Conservation (phyloP, 2,888 invertebrate species). For the Lampropteryx suffumata region DNA sequence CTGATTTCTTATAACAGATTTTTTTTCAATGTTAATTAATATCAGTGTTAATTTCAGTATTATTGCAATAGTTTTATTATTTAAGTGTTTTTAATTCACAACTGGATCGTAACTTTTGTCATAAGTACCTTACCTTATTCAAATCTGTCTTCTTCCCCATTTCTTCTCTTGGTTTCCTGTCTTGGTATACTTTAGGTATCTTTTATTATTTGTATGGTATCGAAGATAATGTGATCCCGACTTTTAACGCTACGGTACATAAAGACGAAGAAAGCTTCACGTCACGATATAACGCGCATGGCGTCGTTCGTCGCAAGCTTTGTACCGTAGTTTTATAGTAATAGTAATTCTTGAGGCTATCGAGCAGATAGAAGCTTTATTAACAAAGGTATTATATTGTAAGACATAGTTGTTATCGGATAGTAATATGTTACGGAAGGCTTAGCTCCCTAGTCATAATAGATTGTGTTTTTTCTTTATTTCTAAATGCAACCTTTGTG, state of each 20-base stretch:
- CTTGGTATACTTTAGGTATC: too few relatives aligned
- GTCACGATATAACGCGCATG: background rate
- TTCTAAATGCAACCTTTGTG: too few relatives aligned
- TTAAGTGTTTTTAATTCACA: conserved; percentile 8
- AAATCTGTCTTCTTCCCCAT: background rate
- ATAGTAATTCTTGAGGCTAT: conserved; percentile 26
- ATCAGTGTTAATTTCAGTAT: conserved; percentile 48
- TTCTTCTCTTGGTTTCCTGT: too few relatives aligned
- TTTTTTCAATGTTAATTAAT: conserved; percentile 41
- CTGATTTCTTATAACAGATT: conserved; percentile 38
- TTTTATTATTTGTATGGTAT: too few relatives aligned
- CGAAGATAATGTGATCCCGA: background rate
- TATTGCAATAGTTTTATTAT: conserved; percentile 36
- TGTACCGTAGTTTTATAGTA: background rate
- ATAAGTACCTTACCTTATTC: too few relatives aligned
- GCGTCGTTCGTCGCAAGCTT: background rate
- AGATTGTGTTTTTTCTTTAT: too few relatives aligned
- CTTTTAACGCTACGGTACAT: background rate
- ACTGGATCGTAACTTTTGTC: background rate
- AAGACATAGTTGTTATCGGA: conserved; percentile 17
- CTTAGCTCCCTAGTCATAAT: conserved; percentile 29
- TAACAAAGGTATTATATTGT: conserved; percentile 23
- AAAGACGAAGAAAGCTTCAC: background rate
- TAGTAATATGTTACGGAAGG: conserved; percentile 4
- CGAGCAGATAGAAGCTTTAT: conserved; percentile 20